Percentiles rank a stretch among this genome's conserved stretches.
phyloP scores from a whole-genome alignment of 2,888 invertebrate genomes.

The Argynnis bischoffii region DNA sequence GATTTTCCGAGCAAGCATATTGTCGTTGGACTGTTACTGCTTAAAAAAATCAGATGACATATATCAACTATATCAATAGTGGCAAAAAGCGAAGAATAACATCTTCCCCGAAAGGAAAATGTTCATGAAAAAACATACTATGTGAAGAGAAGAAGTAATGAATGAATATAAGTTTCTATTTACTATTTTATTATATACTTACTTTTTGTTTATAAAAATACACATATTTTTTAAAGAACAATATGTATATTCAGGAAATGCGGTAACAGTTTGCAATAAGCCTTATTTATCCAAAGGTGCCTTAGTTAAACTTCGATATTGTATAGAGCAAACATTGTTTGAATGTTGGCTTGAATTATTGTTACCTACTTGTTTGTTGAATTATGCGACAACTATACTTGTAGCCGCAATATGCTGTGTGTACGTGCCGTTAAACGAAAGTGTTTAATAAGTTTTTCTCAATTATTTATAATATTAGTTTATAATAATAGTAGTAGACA shows the following conservation, averaged over 20 bases:
- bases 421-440: constrained; percentile 15
- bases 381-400: constrained; percentile 33
- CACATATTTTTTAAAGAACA: not conserved
- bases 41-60: too few species aligned
- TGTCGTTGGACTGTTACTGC: too few species aligned
- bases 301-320: constrained; percentile 38
- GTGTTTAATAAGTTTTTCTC: not conserved
- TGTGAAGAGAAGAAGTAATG: too few species aligned
- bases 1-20: too few species aligned
- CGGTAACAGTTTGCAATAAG: constrained; percentile 15
- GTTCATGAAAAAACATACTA: too few species aligned
- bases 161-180: too few species aligned
- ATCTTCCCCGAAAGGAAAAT: not conserved
- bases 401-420: constrained; percentile 17
- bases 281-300: constrained; percentile 31
- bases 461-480: too few species aligned
- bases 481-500: too few species aligned
- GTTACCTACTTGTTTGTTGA: constrained; percentile 32
- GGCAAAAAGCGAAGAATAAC: too few species aligned
- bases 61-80: too few species aligned
- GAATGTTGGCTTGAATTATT: constrained; percentile 35
- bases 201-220: not conserved
- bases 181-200: not conserved
- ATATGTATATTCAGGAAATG: not conserved
- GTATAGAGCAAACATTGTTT: constrained; percentile 38